Conservation (phyloP, 2,888 invertebrate species). For the Amorpha juglandis region DNA sequence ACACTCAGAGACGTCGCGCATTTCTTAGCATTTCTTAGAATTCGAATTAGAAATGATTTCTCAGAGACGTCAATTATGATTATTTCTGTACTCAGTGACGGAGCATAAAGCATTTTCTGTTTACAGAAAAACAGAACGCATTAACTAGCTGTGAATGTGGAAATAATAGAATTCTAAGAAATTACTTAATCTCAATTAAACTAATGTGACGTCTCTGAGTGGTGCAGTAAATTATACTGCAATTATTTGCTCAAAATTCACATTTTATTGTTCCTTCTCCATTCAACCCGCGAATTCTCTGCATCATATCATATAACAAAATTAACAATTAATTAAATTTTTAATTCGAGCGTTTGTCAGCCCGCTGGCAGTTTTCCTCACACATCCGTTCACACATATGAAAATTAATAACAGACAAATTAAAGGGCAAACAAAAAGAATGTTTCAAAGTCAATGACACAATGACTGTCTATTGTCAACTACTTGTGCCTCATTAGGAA, state of each 20-base stretch:
- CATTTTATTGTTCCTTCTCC: not conserved
- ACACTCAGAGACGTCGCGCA: no score
- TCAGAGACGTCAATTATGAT: no score
- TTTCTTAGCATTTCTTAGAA: no score
- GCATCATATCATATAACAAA: not conserved
- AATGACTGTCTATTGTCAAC: conserved; percentile 76
- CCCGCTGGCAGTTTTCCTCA: conserved; percentile 27
- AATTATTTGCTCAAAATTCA: not conserved
- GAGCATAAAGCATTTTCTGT: no score
- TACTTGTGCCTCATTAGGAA: conserved; percentile 81
- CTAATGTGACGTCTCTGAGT: no score
- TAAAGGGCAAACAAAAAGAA: conserved; percentile 62
- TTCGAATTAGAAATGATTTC: no score
- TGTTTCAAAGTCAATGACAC: conserved; percentile 67
- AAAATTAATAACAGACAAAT: conserved; percentile 68
- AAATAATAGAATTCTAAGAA: no score
- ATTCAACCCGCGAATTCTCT: conserved; percentile 16
- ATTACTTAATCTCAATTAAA: no score
- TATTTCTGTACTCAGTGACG: no score
- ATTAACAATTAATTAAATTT: conserved; percentile 4
- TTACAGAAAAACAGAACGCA: no score
- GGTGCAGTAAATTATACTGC: not conserved
- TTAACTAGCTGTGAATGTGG: no score
- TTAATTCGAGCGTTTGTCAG: conserved; percentile 16
- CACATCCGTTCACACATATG: conserved; percentile 58